Evolutionary conservation across 2,888 invertebrate species (phyloP).

Genomic region (Lasius platythorax): DNA sequence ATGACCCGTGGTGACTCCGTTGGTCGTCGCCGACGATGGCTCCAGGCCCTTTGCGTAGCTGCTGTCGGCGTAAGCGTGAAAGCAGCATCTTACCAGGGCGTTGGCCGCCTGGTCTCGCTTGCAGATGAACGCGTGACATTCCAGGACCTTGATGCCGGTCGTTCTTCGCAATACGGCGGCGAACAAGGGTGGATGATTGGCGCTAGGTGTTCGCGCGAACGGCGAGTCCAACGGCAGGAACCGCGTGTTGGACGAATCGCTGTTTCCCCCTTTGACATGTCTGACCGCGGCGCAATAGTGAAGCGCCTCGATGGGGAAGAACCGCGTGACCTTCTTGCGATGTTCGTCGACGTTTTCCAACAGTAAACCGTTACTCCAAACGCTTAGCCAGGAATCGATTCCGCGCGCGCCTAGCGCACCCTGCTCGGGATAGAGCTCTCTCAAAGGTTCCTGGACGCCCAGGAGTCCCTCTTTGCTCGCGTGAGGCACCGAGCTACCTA

Average conservation of each 20-base stretch:
- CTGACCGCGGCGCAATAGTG: conserved; percentile 98
- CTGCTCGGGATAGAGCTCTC: conserved; percentile 98
- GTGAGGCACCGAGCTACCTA: conserved; percentile 98
- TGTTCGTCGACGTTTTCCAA: conserved; percentile 99
- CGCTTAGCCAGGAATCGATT: conserved; percentile 98
- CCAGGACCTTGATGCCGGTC: conserved; percentile 98
- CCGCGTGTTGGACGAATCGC: conserved; percentile 91
- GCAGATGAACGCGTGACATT: conserved; percentile 99
- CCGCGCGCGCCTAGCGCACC: conserved; percentile 95
- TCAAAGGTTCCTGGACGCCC: conserved; percentile 98
- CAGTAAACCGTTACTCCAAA: conserved; percentile 98
- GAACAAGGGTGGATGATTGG: conserved; percentile 98
- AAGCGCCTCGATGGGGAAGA: conserved; percentile 97
- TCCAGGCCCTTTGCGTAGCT: conserved; percentile 92
- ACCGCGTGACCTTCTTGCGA: conserved; percentile 96
- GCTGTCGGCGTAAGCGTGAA: conserved; percentile 98
- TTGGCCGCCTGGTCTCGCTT: conserved; percentile 98
- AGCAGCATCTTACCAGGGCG: conserved; percentile 98
- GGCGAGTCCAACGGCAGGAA: conserved; percentile 98
- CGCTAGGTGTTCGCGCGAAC: conserved; percentile 96
- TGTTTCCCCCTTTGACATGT: conserved; percentile 89
- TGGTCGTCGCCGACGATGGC: conserved; percentile 79
- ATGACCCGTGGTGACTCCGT: conserved; percentile 80
- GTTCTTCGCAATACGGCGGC: conserved; percentile 98
- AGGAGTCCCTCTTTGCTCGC: conserved; percentile 99